Percentiles rank a stretch among this genome's conserved stretches.
phyloP scores from a whole-genome alignment of 2,888 invertebrate species.

The Rhagophthalmus giganteus region DNA sequence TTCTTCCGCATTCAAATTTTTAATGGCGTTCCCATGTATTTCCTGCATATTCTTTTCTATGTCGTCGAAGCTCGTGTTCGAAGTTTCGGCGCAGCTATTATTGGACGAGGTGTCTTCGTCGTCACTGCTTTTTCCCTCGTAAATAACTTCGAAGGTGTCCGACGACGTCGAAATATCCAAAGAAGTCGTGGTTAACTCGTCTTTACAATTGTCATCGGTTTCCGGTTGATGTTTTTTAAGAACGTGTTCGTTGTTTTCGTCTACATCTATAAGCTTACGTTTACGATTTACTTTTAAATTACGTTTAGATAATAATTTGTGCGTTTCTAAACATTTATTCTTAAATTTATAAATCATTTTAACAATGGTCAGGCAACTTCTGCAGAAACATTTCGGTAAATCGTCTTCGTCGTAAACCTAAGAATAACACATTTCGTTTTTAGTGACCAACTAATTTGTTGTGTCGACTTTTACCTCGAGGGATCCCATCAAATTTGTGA shows the following conservation, averaged over 20 bases:
- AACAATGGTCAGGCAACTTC: constrained; percentile 40
- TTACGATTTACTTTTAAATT: constrained; percentile 3
- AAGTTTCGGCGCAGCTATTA: too few species aligned
- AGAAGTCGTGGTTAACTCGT: neutral
- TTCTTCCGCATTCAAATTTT: neutral
- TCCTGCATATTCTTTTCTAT: constrained; percentile 30
- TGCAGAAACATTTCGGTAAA: constrained; percentile 45
- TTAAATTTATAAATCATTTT: constrained; percentile 43
- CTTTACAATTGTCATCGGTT: too few species aligned
- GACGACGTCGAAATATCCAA: neutral
- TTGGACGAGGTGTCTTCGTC: neutral
- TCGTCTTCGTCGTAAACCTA: constrained; percentile 41
- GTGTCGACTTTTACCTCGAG: constrained; percentile 34
- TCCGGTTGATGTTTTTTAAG: constrained; percentile 8
- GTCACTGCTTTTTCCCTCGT: neutral
- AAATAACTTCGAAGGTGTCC: constrained; percentile 16
- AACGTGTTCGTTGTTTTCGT: constrained; percentile 10
- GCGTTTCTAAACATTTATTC: constrained; percentile 39
- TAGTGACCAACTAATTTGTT: neutral
- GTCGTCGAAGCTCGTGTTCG: constrained; percentile 27
- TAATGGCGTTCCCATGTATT: constrained; percentile 18
- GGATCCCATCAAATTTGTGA: constrained; percentile 39
- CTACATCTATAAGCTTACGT: constrained; percentile 6
- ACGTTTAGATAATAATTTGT: constrained; percentile 29
- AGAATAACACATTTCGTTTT: constrained; percentile 18